Evolutionary conservation across 2,888 invertebrate genomes (phyloP).

Genomic region (Sialis fuliginosa): DNA sequence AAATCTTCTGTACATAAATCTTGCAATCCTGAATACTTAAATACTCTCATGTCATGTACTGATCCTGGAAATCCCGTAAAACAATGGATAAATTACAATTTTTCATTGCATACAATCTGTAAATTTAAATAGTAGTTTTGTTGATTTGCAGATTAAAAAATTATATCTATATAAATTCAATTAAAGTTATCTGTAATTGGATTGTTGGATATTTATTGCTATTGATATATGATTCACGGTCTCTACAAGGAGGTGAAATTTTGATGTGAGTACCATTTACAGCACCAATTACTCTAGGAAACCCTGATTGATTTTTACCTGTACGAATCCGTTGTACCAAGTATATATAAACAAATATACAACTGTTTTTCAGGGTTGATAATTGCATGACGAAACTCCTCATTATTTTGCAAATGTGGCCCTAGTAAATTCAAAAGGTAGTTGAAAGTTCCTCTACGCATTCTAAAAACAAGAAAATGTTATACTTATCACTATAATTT

Average conservation of each 20-base stretch:
- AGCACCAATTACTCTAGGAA: conserved; percentile 7
- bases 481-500: too few species aligned
- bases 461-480: too few species aligned
- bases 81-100: conserved; percentile 7
- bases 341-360: too few species aligned
- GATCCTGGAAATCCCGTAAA: conserved; percentile 9
- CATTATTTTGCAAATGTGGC: too few species aligned
- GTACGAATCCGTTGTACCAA: too few species aligned
- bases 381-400: too few species aligned
- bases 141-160: background rate
- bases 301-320: too few species aligned
- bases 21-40: conserved; percentile 7
- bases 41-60: conserved; percentile 9
- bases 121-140: conserved; percentile 1
- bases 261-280: conserved; percentile 8
- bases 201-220: conserved; percentile 6
- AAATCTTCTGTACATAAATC: conserved; percentile 6
- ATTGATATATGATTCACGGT: conserved; percentile 3
- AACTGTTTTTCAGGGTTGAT: too few species aligned
- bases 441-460: too few species aligned
- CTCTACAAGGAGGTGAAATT: conserved; percentile 2
- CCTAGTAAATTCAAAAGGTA: too few species aligned
- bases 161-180: background rate
- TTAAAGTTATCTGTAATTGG: conserved; percentile 4
- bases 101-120: conserved; percentile 8